Conservation (phyloP, 23 tunicate species). For the Oikopleura dioica region DNA sequence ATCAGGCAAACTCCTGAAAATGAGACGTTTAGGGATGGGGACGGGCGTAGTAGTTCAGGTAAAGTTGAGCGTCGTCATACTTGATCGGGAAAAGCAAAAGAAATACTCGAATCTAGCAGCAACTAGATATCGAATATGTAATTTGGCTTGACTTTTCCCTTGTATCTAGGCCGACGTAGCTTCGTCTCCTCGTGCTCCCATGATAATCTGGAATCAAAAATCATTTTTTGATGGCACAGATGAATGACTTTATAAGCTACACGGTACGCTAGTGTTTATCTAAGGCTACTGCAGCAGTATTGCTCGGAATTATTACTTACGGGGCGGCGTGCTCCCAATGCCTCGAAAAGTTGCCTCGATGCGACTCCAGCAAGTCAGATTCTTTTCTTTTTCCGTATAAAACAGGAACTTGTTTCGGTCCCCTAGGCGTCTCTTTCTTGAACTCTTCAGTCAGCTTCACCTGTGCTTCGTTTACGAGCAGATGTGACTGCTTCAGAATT, state of each 20-base stretch:
- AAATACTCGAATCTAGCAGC: background rate
- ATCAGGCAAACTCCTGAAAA: no score
- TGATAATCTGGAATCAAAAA: background rate
- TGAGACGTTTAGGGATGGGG: background rate
- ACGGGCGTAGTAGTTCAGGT: background rate
- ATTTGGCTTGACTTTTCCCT: background rate
- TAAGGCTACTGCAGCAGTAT: no score
- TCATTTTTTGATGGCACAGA: no score
- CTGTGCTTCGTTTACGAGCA: background rate
- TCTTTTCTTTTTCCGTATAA: background rate
- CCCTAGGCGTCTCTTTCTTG: background rate
- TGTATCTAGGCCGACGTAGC: background rate
- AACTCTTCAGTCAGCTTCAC: background rate
- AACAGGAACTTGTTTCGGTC: background rate
- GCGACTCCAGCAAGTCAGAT: background rate
- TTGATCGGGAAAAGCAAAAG: background rate
- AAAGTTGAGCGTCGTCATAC: background rate
- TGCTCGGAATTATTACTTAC: background rate
- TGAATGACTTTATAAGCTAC: no score
- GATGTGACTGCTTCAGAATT: background rate
- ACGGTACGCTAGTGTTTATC: no score
- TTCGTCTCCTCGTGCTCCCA: background rate
- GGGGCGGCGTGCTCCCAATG: background rate
- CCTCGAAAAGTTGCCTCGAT: background rate
- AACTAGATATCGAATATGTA: background rate